Evolutionary conservation across 37 sponge, comb jelly and placozoan species (phyloP).

Genomic region (Cladorhizidae sp.): DNA sequence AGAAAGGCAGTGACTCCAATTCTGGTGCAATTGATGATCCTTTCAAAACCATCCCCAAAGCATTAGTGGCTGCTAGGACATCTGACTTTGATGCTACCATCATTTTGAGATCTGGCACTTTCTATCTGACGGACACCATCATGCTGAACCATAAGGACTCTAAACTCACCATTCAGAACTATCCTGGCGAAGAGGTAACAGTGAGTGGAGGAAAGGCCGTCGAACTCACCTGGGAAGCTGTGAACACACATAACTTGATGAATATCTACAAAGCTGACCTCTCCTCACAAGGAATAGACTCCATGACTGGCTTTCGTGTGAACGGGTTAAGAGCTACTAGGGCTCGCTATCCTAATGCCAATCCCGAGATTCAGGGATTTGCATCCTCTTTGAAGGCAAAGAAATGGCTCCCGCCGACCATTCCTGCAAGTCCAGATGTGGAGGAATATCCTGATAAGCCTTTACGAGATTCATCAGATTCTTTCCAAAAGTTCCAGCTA

Average conservation of each 20-base stretch:
- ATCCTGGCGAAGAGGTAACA: slow-evolving; percentile 45
- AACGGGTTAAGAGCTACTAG: slow-evolving; percentile 49
- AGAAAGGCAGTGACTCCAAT: slow-evolving; percentile 56
- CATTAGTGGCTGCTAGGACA: slow-evolving; percentile 16
- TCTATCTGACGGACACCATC: slow-evolving; percentile 56
- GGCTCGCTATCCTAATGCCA: slow-evolving; percentile 77
- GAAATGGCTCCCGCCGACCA: slow-evolving; percentile 7
- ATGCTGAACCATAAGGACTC: slow-evolving; percentile 22
- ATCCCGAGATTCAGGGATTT: slow-evolving; percentile 70
- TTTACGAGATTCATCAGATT: slow-evolving; percentile 8
- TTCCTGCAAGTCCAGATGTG: background rate
- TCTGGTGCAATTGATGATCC: slow-evolving; percentile 41
- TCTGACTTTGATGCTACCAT: slow-evolving; percentile 28
- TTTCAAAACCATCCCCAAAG: slow-evolving; percentile 40
- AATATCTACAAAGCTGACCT: slow-evolving; percentile 56
- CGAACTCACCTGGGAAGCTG: slow-evolving; percentile 41
- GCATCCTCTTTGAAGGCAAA: slow-evolving; percentile 44
- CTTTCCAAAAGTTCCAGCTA: slow-evolving; percentile 44
- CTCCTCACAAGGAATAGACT: slow-evolving; percentile 35
- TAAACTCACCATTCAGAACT: slow-evolving; percentile 44
- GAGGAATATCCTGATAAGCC: slow-evolving; percentile 26
- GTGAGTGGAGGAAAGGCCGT: slow-evolving; percentile 67
- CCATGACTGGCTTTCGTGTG: slow-evolving; percentile 50
- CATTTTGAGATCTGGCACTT: slow-evolving; percentile 54
- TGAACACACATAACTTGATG: background rate